A percentile compares a stretch with the other conserved stretches of the same genome.
Conservation (phyloP, 2,113 vertebrate genomes). For the Dipodomys stephensi region DNA sequence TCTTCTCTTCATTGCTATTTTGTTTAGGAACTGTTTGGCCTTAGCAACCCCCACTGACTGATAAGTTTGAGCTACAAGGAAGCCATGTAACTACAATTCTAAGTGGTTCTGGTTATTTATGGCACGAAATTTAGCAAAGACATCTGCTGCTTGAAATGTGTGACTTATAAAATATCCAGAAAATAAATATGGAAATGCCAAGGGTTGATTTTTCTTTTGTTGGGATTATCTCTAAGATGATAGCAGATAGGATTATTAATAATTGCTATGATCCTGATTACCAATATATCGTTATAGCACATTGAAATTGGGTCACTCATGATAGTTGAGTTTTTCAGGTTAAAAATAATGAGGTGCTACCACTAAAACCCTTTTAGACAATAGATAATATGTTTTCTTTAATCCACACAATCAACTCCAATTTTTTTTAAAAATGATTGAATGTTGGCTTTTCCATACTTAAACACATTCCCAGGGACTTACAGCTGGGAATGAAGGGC, state of each 20-base stretch:
- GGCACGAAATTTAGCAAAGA: constrained; percentile 61
- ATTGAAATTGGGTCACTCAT: not conserved
- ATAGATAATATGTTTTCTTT: not conserved
- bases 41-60: constrained; percentile 50
- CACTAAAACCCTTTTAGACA: not conserved
- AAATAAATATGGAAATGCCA: constrained; percentile 17
- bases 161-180: constrained; percentile 36
- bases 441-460: not conserved
- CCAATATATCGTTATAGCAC: not conserved
- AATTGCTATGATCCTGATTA: not conserved
- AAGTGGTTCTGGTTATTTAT: constrained; percentile 60
- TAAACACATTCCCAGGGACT: not conserved
- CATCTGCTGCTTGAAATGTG: constrained; percentile 45
- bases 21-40: constrained; percentile 43
- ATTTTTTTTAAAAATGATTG: not conserved
- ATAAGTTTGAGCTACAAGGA: constrained; percentile 46
- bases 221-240: not conserved
- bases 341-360: not conserved
- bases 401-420: not conserved
- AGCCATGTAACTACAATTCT: constrained; percentile 58
- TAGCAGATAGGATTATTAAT: not conserved
- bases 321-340: not conserved
- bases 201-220: not conserved
- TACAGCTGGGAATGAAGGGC: not conserved
- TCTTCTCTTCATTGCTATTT: constrained; percentile 44